Evolutionary conservation across 2,797 vertebrate species (phyloP), one percentile per base, ranked within the genome.

Genomic region (Bradypus variegatus): DNA sequence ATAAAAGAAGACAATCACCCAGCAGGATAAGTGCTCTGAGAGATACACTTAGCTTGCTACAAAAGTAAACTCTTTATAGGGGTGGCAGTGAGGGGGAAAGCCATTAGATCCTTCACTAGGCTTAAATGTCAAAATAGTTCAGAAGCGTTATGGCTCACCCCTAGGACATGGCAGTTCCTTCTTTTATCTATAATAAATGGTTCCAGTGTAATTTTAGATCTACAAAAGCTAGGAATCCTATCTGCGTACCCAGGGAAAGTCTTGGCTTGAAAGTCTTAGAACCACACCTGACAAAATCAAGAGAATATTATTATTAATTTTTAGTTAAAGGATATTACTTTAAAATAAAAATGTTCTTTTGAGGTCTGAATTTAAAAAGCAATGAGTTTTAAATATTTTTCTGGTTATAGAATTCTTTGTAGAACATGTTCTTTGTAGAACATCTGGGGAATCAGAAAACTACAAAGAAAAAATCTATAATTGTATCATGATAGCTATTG

Each of bases 311-410:
- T 48, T 60, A 64, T 31, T 73, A 76, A 45, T 60, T 90, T 91
- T 50, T 64, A 87, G 55, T 87, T 86, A 76, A 75, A 69, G 79
- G 27, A 21, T 79, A 67, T 36, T 64, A 70, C 18, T 70, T n/a
- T 91, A 45, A 55, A 90, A 36, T 67, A 4, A 67, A 75, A 88
- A 73, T 33, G 19, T 87, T 78, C 18, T 81, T 73, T 84, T 86
- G 5, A 94, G 93, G 45, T 81, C 23, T 11, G 86, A 89, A 87
- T 91, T 94, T 13, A 86, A 94, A 92, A 89, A 53, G 15, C 69
- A 76, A 5, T 33, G 65, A 78, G 36, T 53, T 90, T 94, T 79
- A 91, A 90, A 72, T 58, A 77, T 41, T 45, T 83, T n/a, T 19
- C 75, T 70, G 50, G 45, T 55, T 85, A 45, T 38, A 60, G 91